Conservation (phyloP, 2,113 vertebrate species). For the Platysteira castanea region DNA sequence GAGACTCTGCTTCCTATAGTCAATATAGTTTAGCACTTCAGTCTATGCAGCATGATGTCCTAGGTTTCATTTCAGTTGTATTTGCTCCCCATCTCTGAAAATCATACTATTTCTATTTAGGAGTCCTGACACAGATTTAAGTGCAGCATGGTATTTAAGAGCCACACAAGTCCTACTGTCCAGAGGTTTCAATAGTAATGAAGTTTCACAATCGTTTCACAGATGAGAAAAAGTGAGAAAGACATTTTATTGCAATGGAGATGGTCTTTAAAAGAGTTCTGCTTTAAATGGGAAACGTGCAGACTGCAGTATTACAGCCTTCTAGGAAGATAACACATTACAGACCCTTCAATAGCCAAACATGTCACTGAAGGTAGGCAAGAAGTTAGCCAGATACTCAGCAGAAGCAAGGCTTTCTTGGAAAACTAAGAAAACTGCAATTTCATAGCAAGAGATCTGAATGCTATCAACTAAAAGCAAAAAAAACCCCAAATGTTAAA, state of each 20-base stretch:
- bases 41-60: background rate
- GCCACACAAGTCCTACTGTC: background rate
- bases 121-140: background rate
- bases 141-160: background rate
- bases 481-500: background rate
- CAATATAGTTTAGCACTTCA: background rate
- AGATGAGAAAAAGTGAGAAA: background rate
- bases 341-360: background rate
- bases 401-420: background rate
- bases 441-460: background rate
- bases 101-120: background rate
- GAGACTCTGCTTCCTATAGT: background rate
- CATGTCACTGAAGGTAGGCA: background rate
- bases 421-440: background rate
- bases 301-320: background rate
- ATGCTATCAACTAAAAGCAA: background rate
- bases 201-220: background rate
- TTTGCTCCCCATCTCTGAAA: background rate
- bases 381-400: background rate
- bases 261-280: background rate
- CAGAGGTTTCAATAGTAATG: background rate
- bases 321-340: background rate
- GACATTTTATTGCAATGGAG: background rate
- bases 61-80: background rate
- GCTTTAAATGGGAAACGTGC: background rate